These are phyloP conservation scores for Teleogryllus occipitalis DNA, from an alignment of 1,140 invertebrate species.

Conservation along the genomic window DNA sequence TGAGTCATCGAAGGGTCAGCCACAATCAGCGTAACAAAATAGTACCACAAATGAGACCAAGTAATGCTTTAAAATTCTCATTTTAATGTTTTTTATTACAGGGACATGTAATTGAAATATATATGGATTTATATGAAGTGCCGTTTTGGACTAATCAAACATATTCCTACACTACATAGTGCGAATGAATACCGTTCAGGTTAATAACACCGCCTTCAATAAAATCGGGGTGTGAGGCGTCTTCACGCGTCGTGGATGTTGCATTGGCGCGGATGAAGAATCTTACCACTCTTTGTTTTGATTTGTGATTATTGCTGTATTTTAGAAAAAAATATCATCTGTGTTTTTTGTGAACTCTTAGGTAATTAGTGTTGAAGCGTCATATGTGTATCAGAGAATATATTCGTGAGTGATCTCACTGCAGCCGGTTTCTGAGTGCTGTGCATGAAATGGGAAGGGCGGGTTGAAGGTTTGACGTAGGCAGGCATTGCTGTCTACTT, in stretches of 20 bases:
- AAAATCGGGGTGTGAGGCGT: slow-evolving; percentile 9
- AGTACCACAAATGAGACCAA: neutral
- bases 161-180: neutral
- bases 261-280: slow-evolving; percentile 6
- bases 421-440: neutral
- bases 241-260: neutral
- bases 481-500: neutral
- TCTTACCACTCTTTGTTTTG: neutral
- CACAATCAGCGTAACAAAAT: neutral
- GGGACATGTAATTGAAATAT: neutral
- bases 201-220: slow-evolving; percentile 12
- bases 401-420: neutral
- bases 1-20: slow-evolving; percentile 2
- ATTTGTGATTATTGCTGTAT: neutral
- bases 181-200: slow-evolving; percentile 11
- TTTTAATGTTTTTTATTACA: neutral
- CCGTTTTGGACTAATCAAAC: neutral
- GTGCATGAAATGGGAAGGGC: neutral
- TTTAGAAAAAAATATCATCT: neutral
- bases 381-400: neutral
- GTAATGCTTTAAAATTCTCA: neutral
- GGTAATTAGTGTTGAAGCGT: neutral
- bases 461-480: slow-evolving; percentile 8
- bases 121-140: neutral
- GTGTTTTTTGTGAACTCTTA: neutral